Base-by-base conservation (phyloP, 2,888 invertebrate species). In the Zygaena filipendulae region DNA sequence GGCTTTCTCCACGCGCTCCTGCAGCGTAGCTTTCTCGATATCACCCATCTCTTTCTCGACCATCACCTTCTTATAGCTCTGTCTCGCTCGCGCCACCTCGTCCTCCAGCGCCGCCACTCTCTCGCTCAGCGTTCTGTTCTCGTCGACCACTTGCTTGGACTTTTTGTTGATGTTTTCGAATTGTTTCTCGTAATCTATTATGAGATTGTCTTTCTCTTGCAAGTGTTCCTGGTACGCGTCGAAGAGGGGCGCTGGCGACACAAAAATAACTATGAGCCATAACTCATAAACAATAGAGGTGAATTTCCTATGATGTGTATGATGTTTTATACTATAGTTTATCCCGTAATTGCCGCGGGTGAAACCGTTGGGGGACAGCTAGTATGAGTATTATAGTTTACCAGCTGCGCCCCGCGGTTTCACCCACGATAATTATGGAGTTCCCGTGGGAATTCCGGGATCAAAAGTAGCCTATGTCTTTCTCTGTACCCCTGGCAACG, bases 181-280 rank as follows among this genome's bases (percentile, higher is more conserved):
- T 52, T 90, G 88, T 20, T 79, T 79, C 43, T 87, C 87, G 39
- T 90, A 91, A 41, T 86, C 85, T 10, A 75, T 52, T 25, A 92
- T 85, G 0, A 92, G 79, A 21, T 84, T 83, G 32, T 89, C 87
- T 52, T 92, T 92, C 45, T 92, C 92, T 42, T 79, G 81, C 0
- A 92, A 59, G 36, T 87, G 88, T 50, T 91, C 91, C 58, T 91
- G 88, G 47, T 91, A 92, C 0, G 91, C 89, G 49, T 89, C 86
- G 38, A 92, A 74, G 3, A 92, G 68, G 0, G 92, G 92, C 0
- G 82, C 83, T 61, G 77, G 23, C n/a, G n/a, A n/a, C n/a, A n/a
- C n/a, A n/a, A n/a, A n/a, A n/a, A n/a, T n/a, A n/a, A n/a, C n/a
- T n/a, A n/a, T n/a, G n/a, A n/a, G n/a, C n/a, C n/a, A n/a, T n/a